These are phyloP conservation scores for Magallana angulata DNA, from an alignment of 1,140 invertebrate species.

Conservation along the genomic window DNA sequence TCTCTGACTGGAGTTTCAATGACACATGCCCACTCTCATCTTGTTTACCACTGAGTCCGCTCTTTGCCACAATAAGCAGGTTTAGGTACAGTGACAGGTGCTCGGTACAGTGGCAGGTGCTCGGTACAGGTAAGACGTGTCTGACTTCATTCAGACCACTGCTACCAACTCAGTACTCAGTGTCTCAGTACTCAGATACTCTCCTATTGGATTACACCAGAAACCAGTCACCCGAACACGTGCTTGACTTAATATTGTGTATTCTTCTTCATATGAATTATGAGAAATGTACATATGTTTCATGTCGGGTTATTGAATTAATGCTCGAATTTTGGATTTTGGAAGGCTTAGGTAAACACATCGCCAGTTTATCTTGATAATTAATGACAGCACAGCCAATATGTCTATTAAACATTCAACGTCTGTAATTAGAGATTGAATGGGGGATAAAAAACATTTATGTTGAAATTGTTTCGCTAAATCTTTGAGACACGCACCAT, in stretches of 20 bases:
- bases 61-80: too few relatives aligned
- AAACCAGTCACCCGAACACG: neutral
- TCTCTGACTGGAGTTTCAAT: too few relatives aligned
- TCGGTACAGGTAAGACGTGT: too few relatives aligned
- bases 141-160: too few relatives aligned
- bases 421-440: neutral
- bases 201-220: neutral
- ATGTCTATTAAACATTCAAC: neutral
- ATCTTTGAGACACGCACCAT: too few relatives aligned
- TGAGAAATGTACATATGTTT: constrained; percentile 38
- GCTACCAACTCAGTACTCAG: too few relatives aligned
- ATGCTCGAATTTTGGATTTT: neutral
- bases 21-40: too few relatives aligned
- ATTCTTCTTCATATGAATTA: constrained; percentile 5
- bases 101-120: too few relatives aligned
- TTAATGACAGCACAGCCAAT: constrained; percentile 15
- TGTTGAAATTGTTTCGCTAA: neutral
- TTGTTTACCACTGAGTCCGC: too few relatives aligned
- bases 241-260: neutral
- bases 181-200: too few relatives aligned
- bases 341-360: constrained; percentile 1
- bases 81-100: too few relatives aligned
- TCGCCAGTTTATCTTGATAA: constrained; percentile 9
- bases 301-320: neutral
- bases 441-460: neutral